Evolutionary conservation across 2,888 invertebrate genomes (phyloP).

Genomic region (Athrips mouffetella): DNA sequence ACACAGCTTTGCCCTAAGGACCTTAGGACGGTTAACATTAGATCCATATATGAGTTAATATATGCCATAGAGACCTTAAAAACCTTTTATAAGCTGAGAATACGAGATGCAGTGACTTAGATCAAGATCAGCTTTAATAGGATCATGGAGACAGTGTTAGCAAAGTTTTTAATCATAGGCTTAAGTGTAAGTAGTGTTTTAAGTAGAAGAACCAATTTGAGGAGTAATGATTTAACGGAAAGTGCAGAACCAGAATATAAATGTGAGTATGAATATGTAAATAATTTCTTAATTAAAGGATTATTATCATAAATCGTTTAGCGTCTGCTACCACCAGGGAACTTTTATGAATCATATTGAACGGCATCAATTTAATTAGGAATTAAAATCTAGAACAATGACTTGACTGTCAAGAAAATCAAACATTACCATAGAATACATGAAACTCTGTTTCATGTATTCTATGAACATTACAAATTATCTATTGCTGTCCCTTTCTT

Average conservation of each 20-base stretch:
- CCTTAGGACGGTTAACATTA: constrained; percentile 27
- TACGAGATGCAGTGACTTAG: constrained; percentile 43
- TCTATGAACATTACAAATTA: no score
- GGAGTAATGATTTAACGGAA: constrained; percentile 34
- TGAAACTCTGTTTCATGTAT: no score
- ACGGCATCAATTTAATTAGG: no score
- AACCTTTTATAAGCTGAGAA: constrained; percentile 59
- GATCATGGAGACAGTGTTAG: constrained; percentile 34
- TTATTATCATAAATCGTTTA: no score
- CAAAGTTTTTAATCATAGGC: constrained; percentile 40
- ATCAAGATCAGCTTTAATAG: constrained; percentile 35
- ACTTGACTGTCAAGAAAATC: no score
- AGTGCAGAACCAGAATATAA: constrained; percentile 31
- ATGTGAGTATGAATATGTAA: constrained; percentile 27
- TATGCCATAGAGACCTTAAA: constrained; percentile 35
- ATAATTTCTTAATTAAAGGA: neutral
- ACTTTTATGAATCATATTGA: no score
- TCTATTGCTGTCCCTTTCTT: no score
- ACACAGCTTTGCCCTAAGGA: constrained; percentile 27
- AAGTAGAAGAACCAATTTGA: constrained; percentile 37
- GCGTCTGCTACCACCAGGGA: no score
- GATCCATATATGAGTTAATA: constrained; percentile 50
- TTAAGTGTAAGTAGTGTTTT: constrained; percentile 34
- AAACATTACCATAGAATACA: no score
- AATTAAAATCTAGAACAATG: no score